Percentiles rank a stretch among this genome's conserved stretches.
Evolutionary conservation across 2,888 invertebrate genomes (phyloP).

Genomic region (Seira musarum): DNA sequence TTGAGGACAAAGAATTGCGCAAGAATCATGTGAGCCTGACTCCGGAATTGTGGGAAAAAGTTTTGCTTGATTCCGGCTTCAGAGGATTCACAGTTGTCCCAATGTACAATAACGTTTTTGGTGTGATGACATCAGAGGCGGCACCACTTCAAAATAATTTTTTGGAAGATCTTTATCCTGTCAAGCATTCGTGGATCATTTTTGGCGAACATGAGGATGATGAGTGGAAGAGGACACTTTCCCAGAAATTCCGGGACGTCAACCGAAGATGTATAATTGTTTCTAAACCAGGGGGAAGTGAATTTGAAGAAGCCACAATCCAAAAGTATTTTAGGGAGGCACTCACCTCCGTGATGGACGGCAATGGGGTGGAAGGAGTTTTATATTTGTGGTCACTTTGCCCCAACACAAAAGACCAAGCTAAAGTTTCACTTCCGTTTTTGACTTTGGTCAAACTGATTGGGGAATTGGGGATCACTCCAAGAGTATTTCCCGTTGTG

Average conservation of each 20-base stretch:
- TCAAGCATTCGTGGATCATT: neutral
- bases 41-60: neutral
- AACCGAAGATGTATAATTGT: neutral
- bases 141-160: neutral
- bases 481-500: neutral
- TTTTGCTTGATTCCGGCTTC: neutral
- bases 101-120: neutral
- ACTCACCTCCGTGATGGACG: no score
- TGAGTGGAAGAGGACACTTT: neutral
- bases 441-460: neutral
- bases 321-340: no score
- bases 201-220: neutral
- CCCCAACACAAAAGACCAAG: conserved; percentile 18
- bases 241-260: neutral
- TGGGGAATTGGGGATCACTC: neutral
- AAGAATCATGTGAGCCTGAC: conserved; percentile 4
- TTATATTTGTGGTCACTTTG: conserved; percentile 33
- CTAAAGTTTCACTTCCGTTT: conserved; percentile 36
- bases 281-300: neutral
- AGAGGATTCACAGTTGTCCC: neutral
- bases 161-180: neutral
- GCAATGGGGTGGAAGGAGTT: no score
- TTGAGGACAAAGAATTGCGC: conserved; percentile 31
- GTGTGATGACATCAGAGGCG: neutral
- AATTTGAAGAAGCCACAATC: no score